A percentile compares a stretch with the other conserved stretches of the same genome.
Conservation (phyloP, 1,140 invertebrate genomes). For the Holcopasites calliopsidis region DNA sequence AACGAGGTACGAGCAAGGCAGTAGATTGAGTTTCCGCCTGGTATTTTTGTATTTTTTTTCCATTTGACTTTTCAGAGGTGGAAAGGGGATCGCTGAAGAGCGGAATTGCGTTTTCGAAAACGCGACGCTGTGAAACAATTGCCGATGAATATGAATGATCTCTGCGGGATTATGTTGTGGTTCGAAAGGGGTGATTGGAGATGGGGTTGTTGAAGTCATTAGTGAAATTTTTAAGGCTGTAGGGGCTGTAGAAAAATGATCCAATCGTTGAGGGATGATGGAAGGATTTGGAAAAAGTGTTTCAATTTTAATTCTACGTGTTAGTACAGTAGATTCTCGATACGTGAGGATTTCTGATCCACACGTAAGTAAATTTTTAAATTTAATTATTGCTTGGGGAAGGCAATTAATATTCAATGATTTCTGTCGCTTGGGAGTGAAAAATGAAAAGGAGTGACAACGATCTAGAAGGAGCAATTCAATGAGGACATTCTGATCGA, state of each 20-base stretch:
- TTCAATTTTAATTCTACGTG: too few relatives aligned
- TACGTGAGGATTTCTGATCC: too few relatives aligned
- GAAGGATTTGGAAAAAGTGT: too few relatives aligned
- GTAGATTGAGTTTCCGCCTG: slow-evolving; percentile 41
- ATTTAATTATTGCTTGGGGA: neutral
- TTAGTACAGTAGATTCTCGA: too few relatives aligned
- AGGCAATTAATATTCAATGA: neutral
- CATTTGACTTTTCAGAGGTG: slow-evolving; percentile 7
- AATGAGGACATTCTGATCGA: neutral
- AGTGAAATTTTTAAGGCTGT: too few relatives aligned
- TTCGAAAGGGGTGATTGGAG: neutral
- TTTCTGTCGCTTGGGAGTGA: neutral
- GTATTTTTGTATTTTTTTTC: slow-evolving; percentile 11
- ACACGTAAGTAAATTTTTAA: too few relatives aligned
- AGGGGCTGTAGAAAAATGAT: too few relatives aligned
- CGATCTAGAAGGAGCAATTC: neutral
- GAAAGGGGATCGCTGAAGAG: slow-evolving; percentile 22
- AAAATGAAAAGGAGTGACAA: neutral
- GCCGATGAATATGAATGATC: slow-evolving; percentile 17
- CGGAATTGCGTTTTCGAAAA: slow-evolving; percentile 25
- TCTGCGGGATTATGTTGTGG: neutral
- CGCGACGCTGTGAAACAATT: slow-evolving; percentile 19
- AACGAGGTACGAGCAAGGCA: slow-evolving; percentile 68
- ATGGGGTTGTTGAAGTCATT: too few relatives aligned
- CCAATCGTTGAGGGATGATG: too few relatives aligned